A percentile compares a stretch with the other conserved stretches of the same genome.
Evolutionary conservation across 2,113 vertebrate genomes (phyloP).

Genomic region (Anhinga rufa): DNA sequence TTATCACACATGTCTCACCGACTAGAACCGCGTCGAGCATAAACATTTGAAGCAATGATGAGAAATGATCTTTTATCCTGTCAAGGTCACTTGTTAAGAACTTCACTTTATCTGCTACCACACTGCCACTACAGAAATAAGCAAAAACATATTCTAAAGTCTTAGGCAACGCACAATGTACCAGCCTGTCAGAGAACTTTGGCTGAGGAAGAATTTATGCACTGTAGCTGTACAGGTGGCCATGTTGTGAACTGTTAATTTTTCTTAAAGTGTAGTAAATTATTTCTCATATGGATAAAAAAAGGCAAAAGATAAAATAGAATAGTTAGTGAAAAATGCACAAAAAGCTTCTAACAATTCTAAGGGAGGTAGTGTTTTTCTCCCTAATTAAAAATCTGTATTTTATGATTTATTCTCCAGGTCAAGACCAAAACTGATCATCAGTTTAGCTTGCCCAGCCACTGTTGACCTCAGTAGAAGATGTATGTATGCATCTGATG

Average conservation of each 20-base stretch:
- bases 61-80: conserved; percentile 51
- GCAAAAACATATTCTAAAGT: conserved; percentile 54
- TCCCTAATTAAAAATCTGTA: not conserved
- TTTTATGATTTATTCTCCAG: conserved; percentile 1
- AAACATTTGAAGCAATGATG: conserved; percentile 64
- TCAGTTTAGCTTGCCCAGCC: conserved; percentile 14
- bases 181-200: conserved; percentile 20
- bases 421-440: not conserved
- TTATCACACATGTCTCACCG: conserved; percentile 94
- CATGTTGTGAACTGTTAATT: not conserved
- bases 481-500: not conserved
- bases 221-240: conserved; percentile 8
- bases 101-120: conserved; percentile 66
- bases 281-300: not conserved
- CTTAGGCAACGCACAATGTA: conserved; percentile 54
- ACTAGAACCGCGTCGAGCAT: conserved; percentile 91
- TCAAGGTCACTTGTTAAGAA: conserved; percentile 68
- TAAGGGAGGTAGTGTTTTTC: not conserved
- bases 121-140: conserved; percentile 71
- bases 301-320: not conserved
- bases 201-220: conserved; percentile 35
- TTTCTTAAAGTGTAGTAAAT: not conserved
- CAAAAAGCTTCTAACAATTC: not conserved
- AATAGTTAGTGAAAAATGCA: conserved; percentile 1
- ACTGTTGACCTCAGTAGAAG: not conserved